phyloP scores from a whole-genome alignment of 2,888 invertebrate genomes.

The Drosophila emarginata region DNA sequence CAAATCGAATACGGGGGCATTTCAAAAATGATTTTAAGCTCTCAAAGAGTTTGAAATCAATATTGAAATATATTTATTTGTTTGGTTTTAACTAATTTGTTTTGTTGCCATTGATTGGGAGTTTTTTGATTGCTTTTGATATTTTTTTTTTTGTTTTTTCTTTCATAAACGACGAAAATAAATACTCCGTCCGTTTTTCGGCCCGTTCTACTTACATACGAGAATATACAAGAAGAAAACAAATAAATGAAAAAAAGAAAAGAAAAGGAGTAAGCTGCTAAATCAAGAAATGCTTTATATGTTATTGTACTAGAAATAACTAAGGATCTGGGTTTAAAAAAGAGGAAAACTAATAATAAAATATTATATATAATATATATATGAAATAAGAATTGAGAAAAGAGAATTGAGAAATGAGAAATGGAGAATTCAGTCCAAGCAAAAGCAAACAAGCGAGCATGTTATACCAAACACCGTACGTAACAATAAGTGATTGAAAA shows the following conservation, averaged over 20 bases:
- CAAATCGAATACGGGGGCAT: constrained; percentile 22
- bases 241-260: constrained; percentile 10
- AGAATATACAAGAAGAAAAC: constrained; percentile 10
- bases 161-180: background rate
- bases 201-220: constrained; percentile 28
- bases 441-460: constrained; percentile 43
- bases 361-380: constrained; percentile 5
- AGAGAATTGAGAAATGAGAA: constrained; percentile 20
- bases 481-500: constrained; percentile 81
- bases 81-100: background rate
- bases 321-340: constrained; percentile 2
- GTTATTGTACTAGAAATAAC: constrained; percentile 34
- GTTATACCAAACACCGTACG: constrained; percentile 79
- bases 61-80: background rate
- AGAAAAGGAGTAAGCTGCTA: constrained; percentile 3
- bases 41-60: background rate
- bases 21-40: background rate
- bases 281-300: constrained; percentile 57
- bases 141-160: too few species aligned
- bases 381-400: constrained; percentile 7
- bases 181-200: constrained; percentile 42
- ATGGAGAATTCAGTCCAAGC: constrained; percentile 52
- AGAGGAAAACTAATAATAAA: constrained; percentile 22
- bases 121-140: background rate
- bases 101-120: background rate